phyloP scores from a whole-genome alignment of 2,888 invertebrate genomes.

The Agonopterix heracliana region DNA sequence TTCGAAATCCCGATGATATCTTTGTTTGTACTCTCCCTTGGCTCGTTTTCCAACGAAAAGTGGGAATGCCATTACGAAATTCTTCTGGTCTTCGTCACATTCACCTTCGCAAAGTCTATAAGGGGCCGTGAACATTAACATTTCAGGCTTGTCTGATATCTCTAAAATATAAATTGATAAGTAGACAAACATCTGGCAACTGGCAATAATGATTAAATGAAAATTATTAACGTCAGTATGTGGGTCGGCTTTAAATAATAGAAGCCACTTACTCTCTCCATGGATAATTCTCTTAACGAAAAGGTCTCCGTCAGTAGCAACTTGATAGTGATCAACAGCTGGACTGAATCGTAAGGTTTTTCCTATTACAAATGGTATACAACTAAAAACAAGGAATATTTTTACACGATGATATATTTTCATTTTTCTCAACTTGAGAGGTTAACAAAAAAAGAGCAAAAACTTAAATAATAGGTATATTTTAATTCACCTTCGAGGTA shows the following conservation, averaged over 20 bases:
- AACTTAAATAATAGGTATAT: constrained; percentile 1
- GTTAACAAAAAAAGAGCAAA: neutral
- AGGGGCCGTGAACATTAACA: constrained; percentile 55
- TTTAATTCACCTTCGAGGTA: constrained; percentile 20
- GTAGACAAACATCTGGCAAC: constrained; percentile 3
- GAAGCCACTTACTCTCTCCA: constrained; percentile 39
- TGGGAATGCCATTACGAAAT: constrained; percentile 44
- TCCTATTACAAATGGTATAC: constrained; percentile 22
- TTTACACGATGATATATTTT: constrained; percentile 17
- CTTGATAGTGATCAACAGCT: constrained; percentile 17
- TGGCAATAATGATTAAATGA: too few relatives aligned
- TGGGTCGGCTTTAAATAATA: neutral
- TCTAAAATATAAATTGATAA: constrained; percentile 37
- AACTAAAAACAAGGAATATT: constrained; percentile 29
- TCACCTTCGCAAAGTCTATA: constrained; percentile 47
- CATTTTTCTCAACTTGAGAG: constrained; percentile 19
- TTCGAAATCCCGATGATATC: constrained; percentile 31
- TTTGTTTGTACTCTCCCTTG: constrained; percentile 22
- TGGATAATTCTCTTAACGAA: constrained; percentile 32
- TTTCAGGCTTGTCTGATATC: constrained; percentile 25
- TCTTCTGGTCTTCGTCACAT: constrained; percentile 23
- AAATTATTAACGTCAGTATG: too few relatives aligned
- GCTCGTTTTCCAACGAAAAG: constrained; percentile 39
- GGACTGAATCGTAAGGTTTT: constrained; percentile 15
- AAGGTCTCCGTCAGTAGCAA: constrained; percentile 30